Evolutionary conservation across 1,140 invertebrate genomes (phyloP).

Genomic region (Coelopa frigida): DNA sequence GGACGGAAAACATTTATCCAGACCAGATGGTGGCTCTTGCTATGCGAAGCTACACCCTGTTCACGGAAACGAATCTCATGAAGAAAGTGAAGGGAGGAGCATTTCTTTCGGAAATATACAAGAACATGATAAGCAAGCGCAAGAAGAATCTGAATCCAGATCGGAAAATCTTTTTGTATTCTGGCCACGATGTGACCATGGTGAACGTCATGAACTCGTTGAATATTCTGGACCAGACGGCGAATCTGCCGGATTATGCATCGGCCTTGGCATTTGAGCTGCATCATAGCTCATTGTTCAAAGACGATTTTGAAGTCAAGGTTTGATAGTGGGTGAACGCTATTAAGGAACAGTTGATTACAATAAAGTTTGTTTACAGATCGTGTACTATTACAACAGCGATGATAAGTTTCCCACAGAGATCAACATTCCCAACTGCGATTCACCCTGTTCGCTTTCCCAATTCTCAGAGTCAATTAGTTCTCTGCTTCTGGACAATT

Average conservation of each 20-base stretch:
- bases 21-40: constrained; percentile 59
- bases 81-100: constrained; percentile 66
- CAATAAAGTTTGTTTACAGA: constrained; percentile 12
- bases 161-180: constrained; percentile 55
- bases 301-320: constrained; percentile 46
- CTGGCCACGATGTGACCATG: constrained; percentile 67
- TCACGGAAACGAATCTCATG: constrained; percentile 62
- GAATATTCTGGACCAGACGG: constrained; percentile 52
- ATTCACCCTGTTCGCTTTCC: constrained; percentile 44
- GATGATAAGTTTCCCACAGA: constrained; percentile 42
- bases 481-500: constrained; percentile 48
- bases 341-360: constrained; percentile 10
- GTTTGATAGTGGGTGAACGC: constrained; percentile 22
- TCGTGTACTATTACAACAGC: constrained; percentile 44
- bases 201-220: constrained; percentile 61
- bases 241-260: constrained; percentile 61
- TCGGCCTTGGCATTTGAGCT: constrained; percentile 61
- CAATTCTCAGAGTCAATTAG: constrained; percentile 44
- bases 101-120: constrained; percentile 47
- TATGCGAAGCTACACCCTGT: constrained; percentile 59
- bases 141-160: constrained; percentile 33
- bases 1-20: constrained; percentile 64
- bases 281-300: constrained; percentile 46
- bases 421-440: constrained; percentile 48
- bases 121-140: constrained; percentile 44